These are phyloP conservation scores for Chaetodon auriga DNA, from an alignment of 2,113 vertebrate species.

Conservation along the genomic window DNA sequence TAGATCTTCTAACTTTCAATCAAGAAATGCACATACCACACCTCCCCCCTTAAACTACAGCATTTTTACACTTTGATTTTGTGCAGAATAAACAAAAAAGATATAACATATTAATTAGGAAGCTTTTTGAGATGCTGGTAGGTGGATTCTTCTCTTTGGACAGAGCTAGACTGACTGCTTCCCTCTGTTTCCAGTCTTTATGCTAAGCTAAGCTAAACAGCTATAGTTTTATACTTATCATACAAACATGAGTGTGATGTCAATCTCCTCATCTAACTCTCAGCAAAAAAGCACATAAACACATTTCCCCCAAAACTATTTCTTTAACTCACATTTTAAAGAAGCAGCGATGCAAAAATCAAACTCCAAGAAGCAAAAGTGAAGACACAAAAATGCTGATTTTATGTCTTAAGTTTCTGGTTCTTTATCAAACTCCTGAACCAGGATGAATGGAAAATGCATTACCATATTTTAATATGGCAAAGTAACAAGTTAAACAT, in stretches of 20 bases:
- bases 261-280: no score
- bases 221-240: no score
- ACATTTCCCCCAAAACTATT: not conserved
- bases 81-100: not conserved
- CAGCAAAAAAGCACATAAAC: not conserved
- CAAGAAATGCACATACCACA: no score
- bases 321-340: not conserved
- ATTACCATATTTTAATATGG: slow-evolving; percentile 24
- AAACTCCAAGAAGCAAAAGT: not conserved
- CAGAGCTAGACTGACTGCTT: not conserved
- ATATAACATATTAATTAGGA: no score
- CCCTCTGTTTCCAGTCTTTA: not conserved
- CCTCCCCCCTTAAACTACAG: no score
- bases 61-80: not conserved
- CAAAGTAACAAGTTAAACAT: slow-evolving; percentile 25
- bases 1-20: no score
- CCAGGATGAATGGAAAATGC: slow-evolving; percentile 3
- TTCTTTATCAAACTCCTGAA: slow-evolving; percentile 20
- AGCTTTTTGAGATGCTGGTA: not conserved
- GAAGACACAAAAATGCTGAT: not conserved
- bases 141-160: no score
- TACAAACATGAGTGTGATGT: no score
- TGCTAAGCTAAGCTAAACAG: slow-evolving; percentile 4
- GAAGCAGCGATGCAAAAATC: no score
- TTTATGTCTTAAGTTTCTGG: not conserved